Conservation (phyloP, 2,797 vertebrate species). For the Catamblyrhynchus diadema region DNA sequence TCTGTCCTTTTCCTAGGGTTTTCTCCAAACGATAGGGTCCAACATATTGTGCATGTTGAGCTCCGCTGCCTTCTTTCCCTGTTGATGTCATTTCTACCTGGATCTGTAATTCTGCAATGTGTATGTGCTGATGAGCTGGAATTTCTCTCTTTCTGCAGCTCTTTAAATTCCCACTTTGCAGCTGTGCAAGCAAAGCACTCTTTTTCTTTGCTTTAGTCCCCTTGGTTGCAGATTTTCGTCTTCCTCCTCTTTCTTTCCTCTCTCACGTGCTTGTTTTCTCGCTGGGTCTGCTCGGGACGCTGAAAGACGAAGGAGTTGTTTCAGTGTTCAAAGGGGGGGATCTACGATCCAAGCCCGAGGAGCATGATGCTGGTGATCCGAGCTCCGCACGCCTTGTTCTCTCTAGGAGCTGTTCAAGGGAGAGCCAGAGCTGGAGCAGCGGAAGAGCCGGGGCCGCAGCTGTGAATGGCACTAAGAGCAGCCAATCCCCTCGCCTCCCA, state of each 20-base stretch:
- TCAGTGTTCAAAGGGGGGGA: constrained; percentile 6
- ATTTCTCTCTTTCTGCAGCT: constrained; percentile 55
- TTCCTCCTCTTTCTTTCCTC: constrained; percentile 39
- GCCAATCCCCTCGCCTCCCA: constrained; percentile 48
- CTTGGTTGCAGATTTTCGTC: constrained; percentile 59
- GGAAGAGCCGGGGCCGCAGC: constrained; percentile 53
- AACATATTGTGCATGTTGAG: constrained; percentile 98
- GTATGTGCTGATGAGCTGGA: constrained; percentile 44
- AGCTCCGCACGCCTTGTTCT: constrained; percentile 63
- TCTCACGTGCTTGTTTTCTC: background rate
- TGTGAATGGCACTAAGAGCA: constrained; percentile 22
- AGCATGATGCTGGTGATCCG: constrained; percentile 67
- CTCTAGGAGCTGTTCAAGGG: constrained; percentile 58
- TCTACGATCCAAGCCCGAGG: constrained; percentile 56
- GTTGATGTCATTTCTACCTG: constrained; percentile 93
- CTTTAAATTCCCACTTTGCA: constrained; percentile 71
- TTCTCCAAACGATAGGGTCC: constrained; percentile 99
- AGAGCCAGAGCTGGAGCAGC: constrained; percentile 52
- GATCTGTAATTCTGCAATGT: constrained; percentile 62
- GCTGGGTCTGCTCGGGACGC: constrained; percentile 29
- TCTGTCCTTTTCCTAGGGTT: constrained; percentile 99
- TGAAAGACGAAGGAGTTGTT: constrained; percentile 26
- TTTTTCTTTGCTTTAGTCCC: constrained; percentile 50
- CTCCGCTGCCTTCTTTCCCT: constrained; percentile 95
- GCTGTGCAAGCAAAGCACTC: constrained; percentile 68